A percentile compares a stretch with the other conserved stretches of the same genome.
phyloP scores from a whole-genome alignment of 2,888 invertebrate genomes.

The Caenorhabditis imperialis region DNA sequence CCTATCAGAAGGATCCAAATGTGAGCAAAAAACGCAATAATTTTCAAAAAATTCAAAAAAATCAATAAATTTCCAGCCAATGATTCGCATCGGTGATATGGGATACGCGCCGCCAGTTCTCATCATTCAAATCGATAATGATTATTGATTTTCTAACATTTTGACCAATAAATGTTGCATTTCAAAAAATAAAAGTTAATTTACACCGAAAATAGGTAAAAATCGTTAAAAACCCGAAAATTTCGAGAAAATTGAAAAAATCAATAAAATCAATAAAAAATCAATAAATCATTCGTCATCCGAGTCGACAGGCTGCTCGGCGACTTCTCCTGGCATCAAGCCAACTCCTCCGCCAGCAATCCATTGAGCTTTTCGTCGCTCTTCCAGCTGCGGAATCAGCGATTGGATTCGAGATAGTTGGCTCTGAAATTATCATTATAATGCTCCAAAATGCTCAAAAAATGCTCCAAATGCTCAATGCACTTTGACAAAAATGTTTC shows the following conservation, averaged over 20 bases:
- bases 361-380: constrained; percentile 39
- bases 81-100: constrained; percentile 39
- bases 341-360: constrained; percentile 47
- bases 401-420: constrained; percentile 11
- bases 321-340: constrained; percentile 26
- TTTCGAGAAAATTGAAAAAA: neutral
- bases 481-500: no score
- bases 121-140: constrained; percentile 20
- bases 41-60: neutral
- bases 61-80: constrained; percentile 23
- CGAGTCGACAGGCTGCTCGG: constrained; percentile 50
- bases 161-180: no score
- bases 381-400: constrained; percentile 17
- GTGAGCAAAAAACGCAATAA: constrained; percentile 1
- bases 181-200: no score
- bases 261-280: neutral
- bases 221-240: neutral
- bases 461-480: no score
- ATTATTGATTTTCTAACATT: neutral
- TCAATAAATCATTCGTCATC: constrained; percentile 47
- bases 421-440: neutral
- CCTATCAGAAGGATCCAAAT: constrained; percentile 46
- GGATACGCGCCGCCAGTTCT: constrained; percentile 41
- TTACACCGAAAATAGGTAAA: no score
- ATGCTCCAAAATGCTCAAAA: neutral